phyloP scores from a whole-genome alignment of 2,888 invertebrate genomes.

The Andrena trimmerana region DNA sequence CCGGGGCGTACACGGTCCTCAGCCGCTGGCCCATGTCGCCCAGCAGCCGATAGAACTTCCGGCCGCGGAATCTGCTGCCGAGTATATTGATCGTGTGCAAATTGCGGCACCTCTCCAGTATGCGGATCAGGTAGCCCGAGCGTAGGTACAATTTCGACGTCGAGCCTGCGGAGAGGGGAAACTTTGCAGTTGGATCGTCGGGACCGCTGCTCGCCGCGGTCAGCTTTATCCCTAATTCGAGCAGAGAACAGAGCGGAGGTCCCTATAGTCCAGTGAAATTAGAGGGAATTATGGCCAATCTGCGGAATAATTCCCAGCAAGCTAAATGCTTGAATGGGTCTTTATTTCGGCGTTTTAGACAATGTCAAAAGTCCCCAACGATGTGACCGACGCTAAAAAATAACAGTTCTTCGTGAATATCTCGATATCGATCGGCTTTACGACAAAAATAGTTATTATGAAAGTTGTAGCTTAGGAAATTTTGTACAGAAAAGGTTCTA shows the following conservation, averaged over 20 bases:
- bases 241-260: background rate
- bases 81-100: conserved; percentile 77
- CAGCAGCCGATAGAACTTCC: conserved; percentile 77
- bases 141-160: conserved; percentile 74
- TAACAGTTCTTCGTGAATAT: no score
- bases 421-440: no score
- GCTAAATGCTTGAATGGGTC: no score
- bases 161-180: conserved; percentile 59
- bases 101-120: conserved; percentile 75
- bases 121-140: conserved; percentile 73
- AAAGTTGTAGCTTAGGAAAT: no score
- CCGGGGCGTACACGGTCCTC: conserved; percentile 59
- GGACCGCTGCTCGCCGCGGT: background rate
- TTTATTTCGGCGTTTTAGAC: no score
- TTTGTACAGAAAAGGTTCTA: no score
- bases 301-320: no score
- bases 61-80: conserved; percentile 74
- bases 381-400: no score
- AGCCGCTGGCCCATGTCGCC: conserved; percentile 71
- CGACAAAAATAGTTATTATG: no score
- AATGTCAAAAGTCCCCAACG: no score
- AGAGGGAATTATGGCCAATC: background rate
- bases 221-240: background rate
- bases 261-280: background rate
- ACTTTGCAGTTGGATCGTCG: background rate